Evolutionary conservation across 2,888 invertebrate genomes (phyloP).

Genomic region (Oithona nana): DNA sequence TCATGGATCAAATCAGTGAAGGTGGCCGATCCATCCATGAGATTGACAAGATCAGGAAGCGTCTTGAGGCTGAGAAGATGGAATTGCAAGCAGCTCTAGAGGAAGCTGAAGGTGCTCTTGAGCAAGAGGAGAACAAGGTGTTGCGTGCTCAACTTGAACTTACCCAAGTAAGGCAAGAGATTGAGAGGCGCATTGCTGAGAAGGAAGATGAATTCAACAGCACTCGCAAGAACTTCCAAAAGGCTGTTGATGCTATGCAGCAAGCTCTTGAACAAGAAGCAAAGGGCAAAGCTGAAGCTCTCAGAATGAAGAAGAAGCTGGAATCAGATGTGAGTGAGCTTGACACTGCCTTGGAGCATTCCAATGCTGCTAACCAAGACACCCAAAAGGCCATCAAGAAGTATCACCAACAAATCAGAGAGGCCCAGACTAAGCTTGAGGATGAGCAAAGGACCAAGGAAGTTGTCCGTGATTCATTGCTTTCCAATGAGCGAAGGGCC

Average conservation of each 20-base stretch:
- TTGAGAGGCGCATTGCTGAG: constrained; percentile 97
- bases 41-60: constrained; percentile 94
- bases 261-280: constrained; percentile 32
- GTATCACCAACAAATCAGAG: constrained; percentile 92
- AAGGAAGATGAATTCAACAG: constrained; percentile 99
- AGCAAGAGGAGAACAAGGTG: constrained; percentile 96
- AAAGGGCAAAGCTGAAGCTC: constrained; percentile 36
- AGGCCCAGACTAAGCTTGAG: constrained; percentile 81
- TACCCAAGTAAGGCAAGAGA: constrained; percentile 95
- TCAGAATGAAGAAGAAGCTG: constrained; percentile 39
- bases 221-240: constrained; percentile 36
- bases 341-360: constrained; percentile 29
- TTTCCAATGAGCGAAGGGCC: constrained; percentile 89
- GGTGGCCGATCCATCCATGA: constrained; percentile 99
- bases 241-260: constrained; percentile 20
- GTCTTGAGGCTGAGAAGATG: constrained; percentile 97
- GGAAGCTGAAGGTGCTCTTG: constrained; percentile 95
- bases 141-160: constrained; percentile 62
- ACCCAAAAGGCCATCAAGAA: constrained; percentile 36
- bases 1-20: constrained; percentile 97
- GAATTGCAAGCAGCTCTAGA: constrained; percentile 97
- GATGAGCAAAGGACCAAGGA: constrained; percentile 95
- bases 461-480: constrained; percentile 90
- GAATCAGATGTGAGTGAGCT: constrained; percentile 35
- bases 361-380: constrained; percentile 26